phyloP scores from a whole-genome alignment of 2,888 invertebrate species.

The Escarpia spicata region DNA sequence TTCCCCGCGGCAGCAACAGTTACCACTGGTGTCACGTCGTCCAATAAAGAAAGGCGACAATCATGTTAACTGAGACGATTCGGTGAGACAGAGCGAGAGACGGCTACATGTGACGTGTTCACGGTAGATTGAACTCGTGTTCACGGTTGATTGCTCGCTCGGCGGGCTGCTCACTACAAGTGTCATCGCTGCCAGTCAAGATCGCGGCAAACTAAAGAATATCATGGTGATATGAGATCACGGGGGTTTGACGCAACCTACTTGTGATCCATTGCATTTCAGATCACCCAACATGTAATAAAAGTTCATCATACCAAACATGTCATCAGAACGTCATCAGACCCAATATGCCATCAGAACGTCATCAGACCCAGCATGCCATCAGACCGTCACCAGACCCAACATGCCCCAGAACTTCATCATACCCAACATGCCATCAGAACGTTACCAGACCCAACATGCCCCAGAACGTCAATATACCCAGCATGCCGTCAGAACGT shows the following conservation, averaged over 20 bases:
- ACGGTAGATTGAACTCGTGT: background rate
- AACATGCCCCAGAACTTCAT: too few species aligned
- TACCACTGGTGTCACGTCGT: background rate
- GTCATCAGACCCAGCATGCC: background rate
- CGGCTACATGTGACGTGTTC: background rate
- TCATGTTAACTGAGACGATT: background rate
- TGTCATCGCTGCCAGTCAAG: background rate
- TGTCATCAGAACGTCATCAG: too few species aligned
- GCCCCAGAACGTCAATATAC: too few species aligned
- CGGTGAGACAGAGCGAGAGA: background rate
- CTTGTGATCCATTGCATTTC: too few species aligned
- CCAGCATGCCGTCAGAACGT: too few species aligned
- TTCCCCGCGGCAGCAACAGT: background rate
- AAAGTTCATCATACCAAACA: too few species aligned
- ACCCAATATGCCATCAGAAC: background rate
- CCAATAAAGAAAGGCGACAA: background rate
- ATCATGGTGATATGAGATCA: background rate
- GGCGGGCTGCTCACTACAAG: background rate
- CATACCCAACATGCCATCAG: too few species aligned
- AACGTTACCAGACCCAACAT: too few species aligned
- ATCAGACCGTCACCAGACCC: background rate
- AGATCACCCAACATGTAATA: too few species aligned
- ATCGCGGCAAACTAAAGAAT: background rate
- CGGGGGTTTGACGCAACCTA: background rate
- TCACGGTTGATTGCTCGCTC: background rate